Conservation (phyloP, 2,888 invertebrate genomes). For the Apotomis betuletana region DNA sequence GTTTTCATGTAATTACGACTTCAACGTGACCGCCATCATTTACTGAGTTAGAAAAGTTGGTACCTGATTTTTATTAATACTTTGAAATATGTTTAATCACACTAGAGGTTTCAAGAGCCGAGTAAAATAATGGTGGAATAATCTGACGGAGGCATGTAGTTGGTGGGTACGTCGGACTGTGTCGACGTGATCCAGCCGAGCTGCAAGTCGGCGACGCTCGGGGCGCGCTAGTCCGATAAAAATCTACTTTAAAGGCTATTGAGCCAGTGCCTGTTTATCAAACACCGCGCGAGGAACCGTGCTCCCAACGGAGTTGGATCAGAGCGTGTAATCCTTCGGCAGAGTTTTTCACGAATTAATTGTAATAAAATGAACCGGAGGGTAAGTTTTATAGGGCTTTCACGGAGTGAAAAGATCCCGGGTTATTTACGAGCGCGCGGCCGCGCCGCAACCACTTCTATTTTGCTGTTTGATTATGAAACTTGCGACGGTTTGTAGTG, state of each 20-base stretch:
- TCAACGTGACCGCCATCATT: no score
- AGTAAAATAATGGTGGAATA: no score
- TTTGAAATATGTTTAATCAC: no score
- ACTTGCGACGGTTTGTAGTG: neutral
- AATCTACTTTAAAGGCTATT: conserved; percentile 3
- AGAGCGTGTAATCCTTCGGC: neutral
- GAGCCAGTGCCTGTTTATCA: conserved; percentile 7
- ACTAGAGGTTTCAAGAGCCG: no score
- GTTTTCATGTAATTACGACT: no score
- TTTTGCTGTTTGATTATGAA: neutral
- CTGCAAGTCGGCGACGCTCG: no score
- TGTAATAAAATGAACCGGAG: conserved; percentile 26
- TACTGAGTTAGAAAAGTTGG: no score
- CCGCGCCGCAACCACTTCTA: neutral
- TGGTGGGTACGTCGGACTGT: no score
- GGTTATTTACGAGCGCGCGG: conserved; percentile 1
- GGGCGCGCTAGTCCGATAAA: neutral
- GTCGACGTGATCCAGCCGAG: no score
- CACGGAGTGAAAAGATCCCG: neutral
- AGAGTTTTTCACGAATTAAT: neutral
- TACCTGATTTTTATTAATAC: no score
- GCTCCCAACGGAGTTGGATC: neutral
- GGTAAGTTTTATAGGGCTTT: conserved; percentile 11
- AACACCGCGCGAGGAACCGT: neutral
- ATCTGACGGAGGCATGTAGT: no score